These are phyloP conservation scores for Phymanthus crucifer DNA, from an alignment of 92 coral and sea anemone species.

Conservation along the genomic window DNA sequence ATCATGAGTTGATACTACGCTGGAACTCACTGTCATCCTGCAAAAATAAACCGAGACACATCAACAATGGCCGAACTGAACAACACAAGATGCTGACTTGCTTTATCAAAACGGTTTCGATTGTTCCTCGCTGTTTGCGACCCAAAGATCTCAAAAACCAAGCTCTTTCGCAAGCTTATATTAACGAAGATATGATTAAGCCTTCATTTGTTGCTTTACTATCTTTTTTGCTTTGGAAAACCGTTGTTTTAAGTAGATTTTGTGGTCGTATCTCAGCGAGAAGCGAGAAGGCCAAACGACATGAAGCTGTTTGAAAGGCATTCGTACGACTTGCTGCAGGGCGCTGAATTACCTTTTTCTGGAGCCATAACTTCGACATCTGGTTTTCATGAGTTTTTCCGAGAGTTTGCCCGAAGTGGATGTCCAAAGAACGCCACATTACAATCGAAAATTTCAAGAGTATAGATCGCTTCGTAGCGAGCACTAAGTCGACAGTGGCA, in stretches of 20 bases:
- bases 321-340: constrained; percentile 15
- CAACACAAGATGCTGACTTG: constrained; percentile 4
- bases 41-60: constrained; percentile 37
- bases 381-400: constrained; percentile 83
- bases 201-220: neutral
- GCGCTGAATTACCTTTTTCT: constrained; percentile 58
- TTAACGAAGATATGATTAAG: neutral
- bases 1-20: constrained; percentile 67
- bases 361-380: constrained; percentile 73
- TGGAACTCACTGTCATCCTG: constrained; percentile 78
- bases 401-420: constrained; percentile 6
- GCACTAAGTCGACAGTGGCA: constrained; percentile 38
- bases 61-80: constrained; percentile 64
- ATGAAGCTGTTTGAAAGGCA: constrained; percentile 11
- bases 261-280: neutral
- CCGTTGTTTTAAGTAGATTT: neutral
- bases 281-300: constrained; percentile 11
- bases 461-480: constrained; percentile 29
- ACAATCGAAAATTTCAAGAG: constrained; percentile 42
- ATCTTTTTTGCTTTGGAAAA: neutral
- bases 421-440: constrained; percentile 46
- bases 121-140: neutral
- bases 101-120: constrained; percentile 21
- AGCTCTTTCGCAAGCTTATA: neutral
- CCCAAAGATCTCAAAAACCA: neutral